Evolutionary conservation across 2,797 vertebrate species (phyloP).

Genomic region (Sarcoramphus papa): DNA sequence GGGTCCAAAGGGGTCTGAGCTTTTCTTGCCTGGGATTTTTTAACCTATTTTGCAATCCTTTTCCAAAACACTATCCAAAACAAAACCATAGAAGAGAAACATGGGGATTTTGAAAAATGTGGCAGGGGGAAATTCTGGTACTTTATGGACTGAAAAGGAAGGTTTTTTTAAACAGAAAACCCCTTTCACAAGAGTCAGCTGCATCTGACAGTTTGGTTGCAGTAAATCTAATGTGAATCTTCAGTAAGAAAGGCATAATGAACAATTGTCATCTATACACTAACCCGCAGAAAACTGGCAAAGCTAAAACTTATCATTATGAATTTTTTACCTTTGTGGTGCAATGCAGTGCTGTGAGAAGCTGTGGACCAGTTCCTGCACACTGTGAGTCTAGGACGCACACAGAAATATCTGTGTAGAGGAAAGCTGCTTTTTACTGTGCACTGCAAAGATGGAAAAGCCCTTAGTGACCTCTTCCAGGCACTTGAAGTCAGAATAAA

Average conservation of each 20-base stretch:
- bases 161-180: not conserved
- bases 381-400: not conserved
- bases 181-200: not conserved
- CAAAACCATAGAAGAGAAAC: not conserved
- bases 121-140: accelerated
- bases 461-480: not conserved
- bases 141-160: not conserved
- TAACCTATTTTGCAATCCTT: not conserved
- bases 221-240: not conserved
- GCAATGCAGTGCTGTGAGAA: not conserved
- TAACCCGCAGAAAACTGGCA: not conserved
- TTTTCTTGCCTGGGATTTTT: not conserved
- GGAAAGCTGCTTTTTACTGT: not conserved
- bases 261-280: not conserved
- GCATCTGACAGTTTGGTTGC: not conserved
- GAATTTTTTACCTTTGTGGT: not conserved
- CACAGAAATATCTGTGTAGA: not conserved
- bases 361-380: not conserved
- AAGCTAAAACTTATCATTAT: not conserved
- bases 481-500: not conserved
- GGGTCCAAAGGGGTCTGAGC: not conserved
- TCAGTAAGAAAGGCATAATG: not conserved
- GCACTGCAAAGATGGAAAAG: not conserved
- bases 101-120: not conserved
- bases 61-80: not conserved